phyloP scores from a whole-genome alignment of 2,888 invertebrate genomes.

The Tachina lurida region DNA sequence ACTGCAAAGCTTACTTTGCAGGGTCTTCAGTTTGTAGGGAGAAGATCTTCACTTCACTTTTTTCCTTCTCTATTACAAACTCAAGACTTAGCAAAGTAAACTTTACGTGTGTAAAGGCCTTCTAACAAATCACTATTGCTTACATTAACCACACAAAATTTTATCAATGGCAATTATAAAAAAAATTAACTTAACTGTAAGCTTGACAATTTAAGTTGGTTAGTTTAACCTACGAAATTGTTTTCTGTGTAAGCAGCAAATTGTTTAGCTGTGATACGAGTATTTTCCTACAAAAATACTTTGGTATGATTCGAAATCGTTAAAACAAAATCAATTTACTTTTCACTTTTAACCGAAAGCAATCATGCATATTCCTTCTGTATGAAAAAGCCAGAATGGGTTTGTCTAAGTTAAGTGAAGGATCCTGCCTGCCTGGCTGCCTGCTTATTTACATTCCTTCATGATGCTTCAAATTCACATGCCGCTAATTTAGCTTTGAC shows the following conservation, averaged over 20 bases:
- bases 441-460: constrained; percentile 4
- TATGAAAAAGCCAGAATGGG: neutral
- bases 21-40: neutral
- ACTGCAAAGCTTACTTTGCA: too few relatives aligned
- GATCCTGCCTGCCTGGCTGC: neutral
- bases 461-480: constrained; percentile 50
- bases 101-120: neutral
- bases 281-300: too few relatives aligned
- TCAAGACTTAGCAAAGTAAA: too few relatives aligned
- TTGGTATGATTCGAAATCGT: neutral
- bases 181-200: too few relatives aligned
- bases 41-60: neutral
- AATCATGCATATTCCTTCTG: neutral
- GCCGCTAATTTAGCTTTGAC: constrained; percentile 65
- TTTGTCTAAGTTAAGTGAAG: neutral
- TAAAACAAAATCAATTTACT: neutral
- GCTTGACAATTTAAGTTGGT: too few relatives aligned
- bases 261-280: too few relatives aligned
- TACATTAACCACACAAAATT: too few relatives aligned
- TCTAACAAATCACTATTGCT: neutral
- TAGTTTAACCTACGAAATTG: too few relatives aligned
- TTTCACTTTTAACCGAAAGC: neutral
- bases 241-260: too few relatives aligned
- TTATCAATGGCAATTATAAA: too few relatives aligned
- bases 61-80: neutral